Evolutionary conservation across 2,113 vertebrate genomes (phyloP), one percentile per base, ranked within the genome.

Genomic region (Podarcis cretensis): DNA sequence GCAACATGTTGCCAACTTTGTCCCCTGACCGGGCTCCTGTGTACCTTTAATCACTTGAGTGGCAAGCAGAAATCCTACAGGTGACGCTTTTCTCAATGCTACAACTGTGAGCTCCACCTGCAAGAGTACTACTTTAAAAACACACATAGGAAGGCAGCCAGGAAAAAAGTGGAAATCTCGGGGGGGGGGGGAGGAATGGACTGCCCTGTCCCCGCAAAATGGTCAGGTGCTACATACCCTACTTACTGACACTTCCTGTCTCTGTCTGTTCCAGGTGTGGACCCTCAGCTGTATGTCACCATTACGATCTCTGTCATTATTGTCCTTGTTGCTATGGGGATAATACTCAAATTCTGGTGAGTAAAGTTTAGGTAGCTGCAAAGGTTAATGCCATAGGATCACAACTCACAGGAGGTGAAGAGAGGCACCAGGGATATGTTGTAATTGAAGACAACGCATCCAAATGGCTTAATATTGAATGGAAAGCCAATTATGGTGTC

Each of bases 341-440:
- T 98, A 90, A 98, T 98, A 93, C 97, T 98, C 95, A 98, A 98
- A 92, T 98, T 98, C 92, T 98, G 97, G 97, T 98, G 93, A 97
- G 97, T 93, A 89, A 35, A 68, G 12, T 48, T 87, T 74, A 65
- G 12, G 27, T 30, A 0, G 0, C 5, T 3, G 18, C 18, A 88
- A 16, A n/a, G 32, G 69, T 20, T 32, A 21, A 9, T 27, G 5
- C 32, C 63, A 30, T 21, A 48, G 48, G 48, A 14, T 35, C 35
- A 3, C 18, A 13, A 48, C 16, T 63, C 6, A 20, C 32, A 20
- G 8, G n/a, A 54, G 54, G 57, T 76, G 43, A 30, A 20, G 16
- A 57, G 35, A 48, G 16, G 14, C 65, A 25, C 40, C 54, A 18
- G 59, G 59, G 35, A 20, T 20, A 10, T 73, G 25, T 20, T 48